These are phyloP conservation scores for Drosophila prostipennis DNA, from an alignment of 2,888 invertebrate genomes.

Conservation along the genomic window DNA sequence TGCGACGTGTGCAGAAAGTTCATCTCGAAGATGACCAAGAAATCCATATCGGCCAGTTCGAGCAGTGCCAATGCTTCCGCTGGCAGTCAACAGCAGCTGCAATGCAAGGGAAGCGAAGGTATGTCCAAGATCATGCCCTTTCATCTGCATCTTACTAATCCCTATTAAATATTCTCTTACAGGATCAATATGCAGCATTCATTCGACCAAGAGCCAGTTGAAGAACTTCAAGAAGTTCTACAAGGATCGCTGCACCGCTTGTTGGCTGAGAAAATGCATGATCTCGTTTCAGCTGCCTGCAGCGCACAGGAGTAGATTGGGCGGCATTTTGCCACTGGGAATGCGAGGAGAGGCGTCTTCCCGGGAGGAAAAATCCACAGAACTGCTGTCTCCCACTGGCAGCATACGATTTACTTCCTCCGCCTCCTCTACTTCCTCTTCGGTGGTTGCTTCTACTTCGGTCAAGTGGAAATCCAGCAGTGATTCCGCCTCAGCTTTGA, in stretches of 20 bases:
- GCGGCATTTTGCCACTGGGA: constrained; percentile 87
- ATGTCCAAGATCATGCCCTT: neutral
- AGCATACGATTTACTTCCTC: constrained; percentile 49
- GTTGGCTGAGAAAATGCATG: constrained; percentile 94
- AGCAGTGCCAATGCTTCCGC: constrained; percentile 25
- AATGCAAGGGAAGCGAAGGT: constrained; percentile 81
- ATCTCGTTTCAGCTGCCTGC: constrained; percentile 91
- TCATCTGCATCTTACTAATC: neutral
- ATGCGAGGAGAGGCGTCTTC: constrained; percentile 54
- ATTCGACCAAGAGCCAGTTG: constrained; percentile 88
- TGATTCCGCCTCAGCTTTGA: constrained; percentile 55
- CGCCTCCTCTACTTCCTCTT: constrained; percentile 15
- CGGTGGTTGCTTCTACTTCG: constrained; percentile 34
- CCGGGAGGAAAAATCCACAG: constrained; percentile 61
- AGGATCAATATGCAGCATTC: constrained; percentile 90
- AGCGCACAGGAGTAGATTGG: constrained; percentile 88
- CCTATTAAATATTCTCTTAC: neutral
- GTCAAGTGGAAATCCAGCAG: constrained; percentile 77
- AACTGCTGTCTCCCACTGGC: constrained; percentile 59
- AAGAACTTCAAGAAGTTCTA: constrained; percentile 86
- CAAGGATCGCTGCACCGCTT: constrained; percentile 92
- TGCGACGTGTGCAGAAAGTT: constrained; percentile 95
- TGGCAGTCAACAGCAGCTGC: constrained; percentile 46
- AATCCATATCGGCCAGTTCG: constrained; percentile 54
- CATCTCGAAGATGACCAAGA: constrained; percentile 89